Evolutionary conservation across 2,797 vertebrate genomes (phyloP).

Genomic region (Squalus acanthias): DNA sequence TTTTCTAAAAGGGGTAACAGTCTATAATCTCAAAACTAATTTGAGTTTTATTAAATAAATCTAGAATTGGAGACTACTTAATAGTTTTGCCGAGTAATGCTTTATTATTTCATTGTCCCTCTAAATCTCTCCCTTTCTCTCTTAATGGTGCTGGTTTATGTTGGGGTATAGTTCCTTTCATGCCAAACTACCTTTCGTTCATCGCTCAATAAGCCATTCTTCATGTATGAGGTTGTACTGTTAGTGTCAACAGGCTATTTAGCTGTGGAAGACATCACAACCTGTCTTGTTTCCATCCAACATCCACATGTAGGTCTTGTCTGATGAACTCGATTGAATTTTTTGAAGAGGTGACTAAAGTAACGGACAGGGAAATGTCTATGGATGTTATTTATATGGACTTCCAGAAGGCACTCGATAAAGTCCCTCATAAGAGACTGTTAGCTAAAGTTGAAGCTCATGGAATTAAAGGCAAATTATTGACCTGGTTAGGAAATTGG

Average conservation of each 20-base stretch:
- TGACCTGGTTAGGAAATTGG: not conserved
- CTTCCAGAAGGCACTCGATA: not conserved
- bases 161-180: not conserved
- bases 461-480: not conserved
- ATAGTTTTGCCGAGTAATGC: not conserved
- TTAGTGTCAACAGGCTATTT: not conserved
- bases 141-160: not conserved
- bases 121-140: not conserved
- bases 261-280: not conserved
- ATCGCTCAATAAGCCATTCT: not conserved
- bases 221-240: not conserved
- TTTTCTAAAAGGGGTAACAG: not conserved
- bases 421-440: not conserved
- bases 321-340: not conserved
- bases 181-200: not conserved
- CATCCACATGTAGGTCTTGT: not conserved
- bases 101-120: not conserved
- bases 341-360: not conserved
- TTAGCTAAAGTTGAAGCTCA: not conserved
- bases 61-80: not conserved
- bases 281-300: not conserved
- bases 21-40: not conserved
- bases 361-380: not conserved
- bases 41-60: not conserved
- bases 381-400: not conserved